A percentile compares a stretch with the other conserved stretches of the same genome.
phyloP scores from a whole-genome alignment of 2,113 vertebrate genomes.

The Aptenodytes forsteri region DNA sequence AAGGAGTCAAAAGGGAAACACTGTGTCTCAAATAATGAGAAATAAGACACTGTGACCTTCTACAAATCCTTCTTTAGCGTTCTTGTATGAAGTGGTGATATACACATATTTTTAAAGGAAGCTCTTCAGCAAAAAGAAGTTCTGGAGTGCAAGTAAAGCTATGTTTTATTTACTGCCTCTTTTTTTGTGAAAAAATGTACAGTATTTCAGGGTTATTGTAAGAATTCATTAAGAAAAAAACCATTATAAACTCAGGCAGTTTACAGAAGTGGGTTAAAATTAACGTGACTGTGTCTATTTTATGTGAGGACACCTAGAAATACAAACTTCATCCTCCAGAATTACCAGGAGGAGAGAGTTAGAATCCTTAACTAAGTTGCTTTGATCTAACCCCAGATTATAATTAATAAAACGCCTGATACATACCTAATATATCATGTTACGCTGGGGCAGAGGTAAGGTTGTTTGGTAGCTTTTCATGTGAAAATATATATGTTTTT shows the following conservation, averaged over 20 bases:
- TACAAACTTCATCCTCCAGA: neutral
- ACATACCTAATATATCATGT: accelerated
- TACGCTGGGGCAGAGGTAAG: neutral
- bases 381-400: neutral
- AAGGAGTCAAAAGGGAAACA: neutral
- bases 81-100: neutral
- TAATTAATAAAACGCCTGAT: neutral
- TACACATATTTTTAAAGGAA: neutral
- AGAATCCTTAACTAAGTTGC: neutral
- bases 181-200: neutral
- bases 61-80: neutral
- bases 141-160: neutral
- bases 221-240: neutral
- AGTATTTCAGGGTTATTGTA: neutral
- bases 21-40: neutral
- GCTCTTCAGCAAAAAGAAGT: neutral
- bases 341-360: neutral
- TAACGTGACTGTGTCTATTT: neutral
- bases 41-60: neutral
- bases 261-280: neutral
- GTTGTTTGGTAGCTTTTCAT: neutral
- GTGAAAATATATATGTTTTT: neutral
- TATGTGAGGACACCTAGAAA: neutral
- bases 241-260: neutral
- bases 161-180: neutral